Conservation (phyloP, 92 coral and sea anemone species). For the Siderastrea radians region DNA sequence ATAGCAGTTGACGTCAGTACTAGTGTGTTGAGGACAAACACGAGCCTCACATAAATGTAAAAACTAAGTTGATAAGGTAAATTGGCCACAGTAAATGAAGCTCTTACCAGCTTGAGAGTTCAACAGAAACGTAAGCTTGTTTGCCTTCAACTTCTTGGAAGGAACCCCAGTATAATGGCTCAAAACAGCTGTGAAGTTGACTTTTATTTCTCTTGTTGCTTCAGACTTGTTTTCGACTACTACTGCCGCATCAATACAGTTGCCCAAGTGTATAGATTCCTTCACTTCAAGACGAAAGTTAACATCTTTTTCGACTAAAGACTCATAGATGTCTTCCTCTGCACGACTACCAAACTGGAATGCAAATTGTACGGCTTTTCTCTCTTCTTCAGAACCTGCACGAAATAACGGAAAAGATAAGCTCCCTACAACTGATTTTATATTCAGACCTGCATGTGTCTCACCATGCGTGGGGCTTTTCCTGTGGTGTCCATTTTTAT, state of each 20-base stretch:
- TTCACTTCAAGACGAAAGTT: constrained; percentile 26
- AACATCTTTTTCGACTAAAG: constrained; percentile 28
- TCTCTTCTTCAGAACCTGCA: constrained; percentile 64
- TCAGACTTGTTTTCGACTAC: constrained; percentile 52
- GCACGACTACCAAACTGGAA: constrained; percentile 62
- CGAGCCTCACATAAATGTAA: no score
- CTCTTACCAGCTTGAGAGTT: constrained; percentile 37
- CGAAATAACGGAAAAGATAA: no score
- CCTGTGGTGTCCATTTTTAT: no score
- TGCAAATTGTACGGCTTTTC: constrained; percentile 65
- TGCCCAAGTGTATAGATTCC: constrained; percentile 40
- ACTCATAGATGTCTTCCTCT: constrained; percentile 55
- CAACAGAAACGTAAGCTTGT: constrained; percentile 33
- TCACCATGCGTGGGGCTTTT: no score
- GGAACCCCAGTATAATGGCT: constrained; percentile 66
- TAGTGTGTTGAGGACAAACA: no score
- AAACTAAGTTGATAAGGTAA: no score
- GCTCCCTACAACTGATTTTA: no score
- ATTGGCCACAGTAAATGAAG: no score
- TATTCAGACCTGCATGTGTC: no score
- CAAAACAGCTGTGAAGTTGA: constrained; percentile 40
- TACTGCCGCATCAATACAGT: constrained; percentile 46
- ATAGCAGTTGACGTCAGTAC: no score
- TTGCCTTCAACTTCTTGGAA: constrained; percentile 13
- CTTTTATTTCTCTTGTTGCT: constrained; percentile 35